phyloP scores from a whole-genome alignment of 2,113 vertebrate genomes.

The Jaculus jaculus region DNA sequence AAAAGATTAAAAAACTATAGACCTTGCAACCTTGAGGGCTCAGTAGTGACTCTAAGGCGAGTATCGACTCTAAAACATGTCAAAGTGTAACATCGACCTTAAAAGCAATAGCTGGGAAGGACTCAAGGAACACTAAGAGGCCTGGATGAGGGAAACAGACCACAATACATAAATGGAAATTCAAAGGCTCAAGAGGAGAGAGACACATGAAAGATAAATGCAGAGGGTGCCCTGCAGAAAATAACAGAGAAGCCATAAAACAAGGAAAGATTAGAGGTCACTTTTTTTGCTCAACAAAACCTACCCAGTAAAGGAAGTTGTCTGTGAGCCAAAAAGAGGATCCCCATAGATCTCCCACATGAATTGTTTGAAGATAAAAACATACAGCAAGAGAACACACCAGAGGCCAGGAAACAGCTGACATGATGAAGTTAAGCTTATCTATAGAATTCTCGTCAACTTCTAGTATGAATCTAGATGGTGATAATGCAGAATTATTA shows the following conservation, averaged over 20 bases:
- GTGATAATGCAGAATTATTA: background rate
- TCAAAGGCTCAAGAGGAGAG: constrained; percentile 4
- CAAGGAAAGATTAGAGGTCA: background rate
- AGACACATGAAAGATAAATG: constrained; percentile 1
- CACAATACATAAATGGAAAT: background rate
- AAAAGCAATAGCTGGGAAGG: background rate
- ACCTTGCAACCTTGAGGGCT: background rate
- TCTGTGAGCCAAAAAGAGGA: background rate
- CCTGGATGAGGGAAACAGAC: background rate
- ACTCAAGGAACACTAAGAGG: background rate
- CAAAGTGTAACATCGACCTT: background rate
- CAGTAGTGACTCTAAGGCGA: background rate
- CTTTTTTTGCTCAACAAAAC: constrained; percentile 7
- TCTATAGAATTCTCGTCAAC: background rate
- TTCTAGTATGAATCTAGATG: background rate
- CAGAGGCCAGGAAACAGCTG: background rate
- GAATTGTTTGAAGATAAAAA: constrained; percentile 25
- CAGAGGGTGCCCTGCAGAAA: background rate
- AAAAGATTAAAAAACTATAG: background rate
- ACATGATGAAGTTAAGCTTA: background rate
- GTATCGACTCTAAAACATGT: background rate
- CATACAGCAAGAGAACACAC: background rate
- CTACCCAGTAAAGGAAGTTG: background rate
- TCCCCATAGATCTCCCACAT: background rate
- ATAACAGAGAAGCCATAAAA: constrained; percentile 9